These are phyloP conservation scores for Macaca nemestrina DNA, from an alignment of 2,113 vertebrate genomes.

Conservation along the genomic window DNA sequence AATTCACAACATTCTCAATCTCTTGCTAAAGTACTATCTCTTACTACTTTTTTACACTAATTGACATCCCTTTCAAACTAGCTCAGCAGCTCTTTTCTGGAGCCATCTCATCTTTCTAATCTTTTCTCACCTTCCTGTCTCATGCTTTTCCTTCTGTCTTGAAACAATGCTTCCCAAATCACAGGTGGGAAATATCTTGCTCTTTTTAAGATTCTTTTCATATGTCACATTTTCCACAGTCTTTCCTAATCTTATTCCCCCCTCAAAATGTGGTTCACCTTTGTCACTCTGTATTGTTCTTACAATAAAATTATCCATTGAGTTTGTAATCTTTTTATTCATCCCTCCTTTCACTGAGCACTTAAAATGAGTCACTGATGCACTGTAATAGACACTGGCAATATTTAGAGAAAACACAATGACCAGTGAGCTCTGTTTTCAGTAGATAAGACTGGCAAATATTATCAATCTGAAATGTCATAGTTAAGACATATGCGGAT, in stretches of 20 bases:
- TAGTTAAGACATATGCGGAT: neutral
- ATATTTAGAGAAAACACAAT: neutral
- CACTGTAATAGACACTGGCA: neutral
- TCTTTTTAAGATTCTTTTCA: neutral
- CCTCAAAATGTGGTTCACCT: neutral
- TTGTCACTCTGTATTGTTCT: neutral
- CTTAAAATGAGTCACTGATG: neutral
- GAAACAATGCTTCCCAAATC: neutral
- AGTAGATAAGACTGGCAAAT: neutral
- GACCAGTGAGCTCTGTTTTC: neutral
- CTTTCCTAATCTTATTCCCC: neutral
- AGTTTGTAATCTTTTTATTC: neutral
- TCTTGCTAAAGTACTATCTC: neutral
- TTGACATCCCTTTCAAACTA: neutral
- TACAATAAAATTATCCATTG: neutral
- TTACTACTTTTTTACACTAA: neutral
- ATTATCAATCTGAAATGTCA: neutral
- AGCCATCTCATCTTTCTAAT: neutral
- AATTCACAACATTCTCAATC: accelerated
- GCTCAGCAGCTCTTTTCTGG: neutral
- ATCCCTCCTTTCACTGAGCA: neutral
- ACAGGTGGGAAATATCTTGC: neutral
- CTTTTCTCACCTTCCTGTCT: neutral
- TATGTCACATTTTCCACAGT: neutral
- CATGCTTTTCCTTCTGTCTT: neutral